Evolutionary conservation across 2,888 invertebrate species (phyloP), one percentile per base, ranked within the genome.

Genomic region (Mactromeris polynyma): DNA sequence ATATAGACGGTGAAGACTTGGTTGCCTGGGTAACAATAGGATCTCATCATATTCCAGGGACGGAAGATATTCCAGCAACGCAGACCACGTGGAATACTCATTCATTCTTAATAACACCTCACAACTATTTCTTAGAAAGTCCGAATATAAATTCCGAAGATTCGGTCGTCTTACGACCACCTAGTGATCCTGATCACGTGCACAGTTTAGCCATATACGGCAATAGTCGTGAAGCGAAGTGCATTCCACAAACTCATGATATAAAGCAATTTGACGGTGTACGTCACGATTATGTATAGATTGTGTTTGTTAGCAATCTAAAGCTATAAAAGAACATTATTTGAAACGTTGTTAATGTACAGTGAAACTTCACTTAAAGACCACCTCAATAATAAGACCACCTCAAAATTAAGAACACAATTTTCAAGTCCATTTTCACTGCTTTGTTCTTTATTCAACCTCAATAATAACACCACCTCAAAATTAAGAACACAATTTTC

Each of bases 1-100:
- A 89, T 54, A 89, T 95, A 38, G 92, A 93, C 31, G 94, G 95
- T 84, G 88, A 93, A 89, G 96, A 96, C 85, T 89, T 96, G 21
- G 95, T 96, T 19, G 93, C 94, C 58, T 96, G 96, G 96, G 92
- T 96, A 26, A 95, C 95, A 4, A 91, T 95, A 82, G 96, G 95
- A 1, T 85, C 93, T 31, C 91, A 93, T 85, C 95, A 95, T 83
- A 93, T 96, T 31, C 96, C 96, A 2, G 94, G 94, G 33, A 93
- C 95, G 2, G 96, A 95, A 83, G 96, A 96, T 88, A 94, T 95
- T 2, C 96, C 96, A 1, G 93, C 94, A 17, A 94, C 94, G 9
- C 92, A 95, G 31, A 96, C 95, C 3, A 89, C 94, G 0, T 93
- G 93, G 58, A 94, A 93, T 42, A 93, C 94, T 46, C 93, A 94